phyloP scores from a whole-genome alignment of 2,113 vertebrate species.

The Rhinogobius similis region DNA sequence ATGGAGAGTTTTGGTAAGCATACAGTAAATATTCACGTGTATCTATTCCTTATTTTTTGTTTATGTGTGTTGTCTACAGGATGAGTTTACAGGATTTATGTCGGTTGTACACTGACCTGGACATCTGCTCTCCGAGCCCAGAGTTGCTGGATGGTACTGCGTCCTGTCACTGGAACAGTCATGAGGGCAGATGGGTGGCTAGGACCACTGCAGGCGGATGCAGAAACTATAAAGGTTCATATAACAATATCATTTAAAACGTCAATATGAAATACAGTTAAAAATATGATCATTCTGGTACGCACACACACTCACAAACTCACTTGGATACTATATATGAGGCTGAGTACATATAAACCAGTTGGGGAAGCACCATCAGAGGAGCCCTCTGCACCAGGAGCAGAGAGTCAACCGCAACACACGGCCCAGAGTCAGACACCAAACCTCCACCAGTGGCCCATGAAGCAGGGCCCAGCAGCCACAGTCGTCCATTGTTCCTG shows the following conservation, averaged over 20 bases:
- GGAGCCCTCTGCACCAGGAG: too few relatives aligned
- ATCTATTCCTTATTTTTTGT: not conserved
- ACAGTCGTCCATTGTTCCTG: too few relatives aligned
- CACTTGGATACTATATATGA: too few relatives aligned
- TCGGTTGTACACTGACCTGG: slow-evolving; percentile 45
- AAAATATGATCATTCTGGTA: too few relatives aligned
- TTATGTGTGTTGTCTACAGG: slow-evolving; percentile 45
- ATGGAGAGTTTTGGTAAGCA: slow-evolving; percentile 79
- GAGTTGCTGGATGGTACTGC: slow-evolving; percentile 63
- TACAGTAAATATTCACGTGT: not conserved
- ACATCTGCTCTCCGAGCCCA: slow-evolving; percentile 69
- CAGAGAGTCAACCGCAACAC: too few relatives aligned
- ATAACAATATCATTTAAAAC: not conserved
- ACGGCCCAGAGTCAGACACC: too few relatives aligned
- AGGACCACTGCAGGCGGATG: slow-evolving; percentile 76
- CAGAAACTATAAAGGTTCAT: slow-evolving; percentile 44
- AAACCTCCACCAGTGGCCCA: too few relatives aligned
- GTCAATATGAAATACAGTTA: not conserved
- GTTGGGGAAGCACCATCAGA: too few relatives aligned
- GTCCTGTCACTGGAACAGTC: slow-evolving; percentile 50
- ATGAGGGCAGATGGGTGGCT: slow-evolving; percentile 70
- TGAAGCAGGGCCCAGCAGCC: too few relatives aligned
- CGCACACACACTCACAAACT: too few relatives aligned
- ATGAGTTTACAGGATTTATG: slow-evolving; percentile 70
- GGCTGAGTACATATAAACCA: too few relatives aligned